Evolutionary conservation across 1,140 invertebrate species (phyloP), one percentile per base, ranked within the genome.

Genomic region (Drosophila mauritiana): DNA sequence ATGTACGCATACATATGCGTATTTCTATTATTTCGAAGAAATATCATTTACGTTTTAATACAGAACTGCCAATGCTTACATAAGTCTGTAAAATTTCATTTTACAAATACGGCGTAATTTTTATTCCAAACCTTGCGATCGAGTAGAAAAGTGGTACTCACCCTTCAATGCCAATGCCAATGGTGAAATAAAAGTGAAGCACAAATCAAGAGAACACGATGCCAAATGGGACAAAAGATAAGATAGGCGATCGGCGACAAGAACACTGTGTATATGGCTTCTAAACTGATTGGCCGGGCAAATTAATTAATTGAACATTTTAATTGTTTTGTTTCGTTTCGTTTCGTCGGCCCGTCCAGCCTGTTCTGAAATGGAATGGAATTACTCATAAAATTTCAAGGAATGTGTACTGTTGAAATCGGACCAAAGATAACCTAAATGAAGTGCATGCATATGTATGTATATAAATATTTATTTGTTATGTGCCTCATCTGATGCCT

Each of bases 241-340:
- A 68, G 64, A 68, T 68, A 68, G 52, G 61, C 48, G 56, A 68
- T 59, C 37, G 36, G 31, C 34, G 45, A 22, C 39, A 63, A 57
- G 17, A 37, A 36, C 8, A 39, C 27, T 7, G 31, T 10, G 11
- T 25, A 43, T 31, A 31, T 2, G 37, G 43, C 27, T 70, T 56
- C 52, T 70, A 69, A 70, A 57, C 67, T 69, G 51, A 70, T 70
- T 69, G 62, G 49, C n/a, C 67, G 48, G 51, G 67, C 67, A 69
- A 70, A 56, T 70, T 69, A 70, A 70, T 70, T 70, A 57, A 70
- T 70, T 70, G 51, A 46, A 70, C 52, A 70, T 70, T 48, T 49
- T 70, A 70, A 70, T 70, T 70, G 65, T 70, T 69, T 69, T 69
- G 64, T 70, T 70, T 68, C 64, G 58, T 52, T 64, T 64, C 57